Evolutionary conservation across 2,888 invertebrate species (phyloP), one percentile per base, ranked within the genome.

Genomic region (Hemicrepidius hirtus): DNA sequence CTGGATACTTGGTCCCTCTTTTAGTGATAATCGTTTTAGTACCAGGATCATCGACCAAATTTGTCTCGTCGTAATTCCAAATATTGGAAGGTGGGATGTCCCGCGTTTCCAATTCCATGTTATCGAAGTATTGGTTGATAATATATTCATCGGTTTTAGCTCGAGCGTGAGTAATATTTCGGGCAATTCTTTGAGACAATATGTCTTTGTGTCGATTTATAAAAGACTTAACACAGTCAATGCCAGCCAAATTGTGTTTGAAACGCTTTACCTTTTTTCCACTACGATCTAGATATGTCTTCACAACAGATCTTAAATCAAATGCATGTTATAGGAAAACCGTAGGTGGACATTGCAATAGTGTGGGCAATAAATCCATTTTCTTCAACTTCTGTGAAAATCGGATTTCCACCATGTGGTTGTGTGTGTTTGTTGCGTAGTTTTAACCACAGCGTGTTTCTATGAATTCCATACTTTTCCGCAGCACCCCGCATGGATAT

Each of bases 41-140:
- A 0, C 81, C 83, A 28, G 82, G 82, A 53, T 85, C 81, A 66
- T 84, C 84, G 6, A 76, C 60, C 5, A 85, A 69, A 59, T 82
- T 83, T 2, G 81, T 83, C 68, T 84, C 82, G 70, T 85, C 82
- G 75, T 82, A 85, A 64, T 85, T 85, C 21, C 79, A 74, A 7
- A 78, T 77, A 46, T 75, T 76, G 70, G 12, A 74, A 76, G 37
- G 37, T 2, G 37, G 37, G 35, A 77, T 68, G 13, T 71, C 75
- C 41, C 70, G 63, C 18, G 75, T 24, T 6, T 64, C 59, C 9
- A 60, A 5, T 10, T 57, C 37, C 21, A 77, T 55, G 28, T 78
- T 76, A 41, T 64, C 49, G 60, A 70, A 73, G 68, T 74, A 76
- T 12, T 32, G n/a, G 16, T 32, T 69, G 18, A 69, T 46, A 18